Evolutionary conservation across 2,888 invertebrate species (phyloP).

Genomic region (Hirtodrosophila trivittata): DNA sequence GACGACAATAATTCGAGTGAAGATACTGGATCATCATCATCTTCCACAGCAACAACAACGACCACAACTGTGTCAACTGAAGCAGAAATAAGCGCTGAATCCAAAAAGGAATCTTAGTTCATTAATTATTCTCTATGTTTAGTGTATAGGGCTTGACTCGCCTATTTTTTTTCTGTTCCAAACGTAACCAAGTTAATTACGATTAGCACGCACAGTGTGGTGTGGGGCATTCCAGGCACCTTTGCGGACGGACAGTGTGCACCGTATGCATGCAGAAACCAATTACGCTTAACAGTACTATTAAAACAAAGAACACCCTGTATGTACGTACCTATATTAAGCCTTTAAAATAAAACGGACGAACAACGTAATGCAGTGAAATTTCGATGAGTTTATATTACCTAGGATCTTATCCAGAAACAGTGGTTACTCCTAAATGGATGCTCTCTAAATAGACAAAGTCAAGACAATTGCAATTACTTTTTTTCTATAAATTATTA

Average conservation of each 20-base stretch:
- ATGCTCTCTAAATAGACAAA: too few relatives aligned
- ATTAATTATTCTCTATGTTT: constrained; percentile 2
- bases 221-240: background rate
- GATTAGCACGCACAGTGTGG: background rate
- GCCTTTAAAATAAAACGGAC: constrained; percentile 1
- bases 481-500: too few relatives aligned
- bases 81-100: constrained; percentile 5
- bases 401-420: too few relatives aligned
- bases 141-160: too few relatives aligned
- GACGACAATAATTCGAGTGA: background rate
- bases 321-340: background rate
- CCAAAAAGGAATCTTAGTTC: constrained; percentile 54
- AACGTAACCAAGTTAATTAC: too few relatives aligned
- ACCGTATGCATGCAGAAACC: constrained; percentile 8
- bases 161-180: background rate
- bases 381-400: too few relatives aligned
- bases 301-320: constrained; percentile 17
- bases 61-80: too few relatives aligned
- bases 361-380: too few relatives aligned
- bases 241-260: background rate
- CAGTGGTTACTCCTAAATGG: too few relatives aligned
- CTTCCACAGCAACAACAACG: too few relatives aligned
- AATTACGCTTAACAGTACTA: constrained; percentile 24
- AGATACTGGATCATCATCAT: too few relatives aligned
- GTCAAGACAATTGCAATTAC: too few relatives aligned